Evolutionary conservation across 1,140 invertebrate species (phyloP).

Genomic region (Rhynchophorus ferrugineus): DNA sequence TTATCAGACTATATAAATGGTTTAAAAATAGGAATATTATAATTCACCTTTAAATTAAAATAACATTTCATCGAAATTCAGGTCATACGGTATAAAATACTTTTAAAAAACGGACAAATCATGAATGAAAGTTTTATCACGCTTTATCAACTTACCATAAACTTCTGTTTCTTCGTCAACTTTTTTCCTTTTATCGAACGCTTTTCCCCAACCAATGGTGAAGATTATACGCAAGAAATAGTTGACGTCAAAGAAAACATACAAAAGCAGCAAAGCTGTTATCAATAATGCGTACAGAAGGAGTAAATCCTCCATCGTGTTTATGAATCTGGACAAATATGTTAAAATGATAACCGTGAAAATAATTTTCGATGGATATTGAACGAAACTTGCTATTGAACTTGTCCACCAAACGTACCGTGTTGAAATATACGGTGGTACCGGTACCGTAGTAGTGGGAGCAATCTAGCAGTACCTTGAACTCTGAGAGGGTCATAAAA

Average conservation of each 20-base stretch:
- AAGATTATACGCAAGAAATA: constrained; percentile 63
- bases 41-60: background rate
- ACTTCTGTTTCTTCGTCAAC: constrained; percentile 60
- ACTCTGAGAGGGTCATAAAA: no score
- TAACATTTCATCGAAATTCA: no score
- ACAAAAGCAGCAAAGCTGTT: constrained; percentile 47
- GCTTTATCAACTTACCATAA: constrained; percentile 60
- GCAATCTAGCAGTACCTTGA: no score
- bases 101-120: no score
- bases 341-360: background rate
- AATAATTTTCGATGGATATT: background rate
- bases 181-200: constrained; percentile 60
- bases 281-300: constrained; percentile 19
- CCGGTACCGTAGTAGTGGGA: no score
- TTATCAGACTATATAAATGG: no score
- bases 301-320: constrained; percentile 6
- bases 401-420: no score
- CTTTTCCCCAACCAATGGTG: constrained; percentile 53
- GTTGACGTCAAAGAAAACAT: constrained; percentile 68
- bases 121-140: no score
- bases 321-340: background rate
- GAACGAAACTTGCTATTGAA: no score
- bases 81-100: no score
- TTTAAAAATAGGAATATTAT: no score
- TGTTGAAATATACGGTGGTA: no score